A percentile compares a stretch with the other conserved stretches of the same genome.
These are phyloP conservation scores for Ips typographus DNA, from an alignment of 1,140 invertebrate genomes.

Conservation along the genomic window DNA sequence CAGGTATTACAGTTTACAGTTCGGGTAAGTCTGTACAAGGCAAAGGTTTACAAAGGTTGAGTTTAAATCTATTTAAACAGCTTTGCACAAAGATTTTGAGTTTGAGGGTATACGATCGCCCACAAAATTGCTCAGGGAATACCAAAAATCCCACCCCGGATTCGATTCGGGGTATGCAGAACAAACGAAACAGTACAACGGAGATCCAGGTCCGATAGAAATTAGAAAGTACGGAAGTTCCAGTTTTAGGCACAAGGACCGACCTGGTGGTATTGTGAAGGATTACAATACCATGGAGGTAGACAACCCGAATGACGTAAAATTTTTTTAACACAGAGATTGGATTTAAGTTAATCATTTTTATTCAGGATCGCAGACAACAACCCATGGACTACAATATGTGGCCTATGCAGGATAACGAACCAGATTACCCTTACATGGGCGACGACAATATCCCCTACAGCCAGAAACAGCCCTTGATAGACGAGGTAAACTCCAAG, in stretches of 20 bases:
- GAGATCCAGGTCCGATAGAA: conserved; percentile 29
- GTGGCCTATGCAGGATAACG: no score
- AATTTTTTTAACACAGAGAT: background rate
- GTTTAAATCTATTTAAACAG: background rate
- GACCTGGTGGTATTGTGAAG: conserved; percentile 39
- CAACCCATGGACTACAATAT: no score
- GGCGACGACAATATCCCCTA: conserved; percentile 38
- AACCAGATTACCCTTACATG: conserved; percentile 1
- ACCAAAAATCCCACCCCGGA: conserved; percentile 43
- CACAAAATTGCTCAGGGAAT: conserved; percentile 51
- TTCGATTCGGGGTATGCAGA: background rate
- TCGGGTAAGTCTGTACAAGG: conserved; percentile 55
- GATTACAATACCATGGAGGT: conserved; percentile 26
- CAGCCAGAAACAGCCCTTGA: conserved; percentile 38
- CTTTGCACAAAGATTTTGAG: background rate
- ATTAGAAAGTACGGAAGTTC: conserved; percentile 44
- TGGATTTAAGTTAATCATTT: no score
- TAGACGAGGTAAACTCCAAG: conserved; percentile 27
- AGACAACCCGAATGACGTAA: background rate
- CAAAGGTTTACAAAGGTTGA: background rate
- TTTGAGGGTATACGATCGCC: conserved; percentile 51
- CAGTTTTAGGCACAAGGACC: conserved; percentile 46
- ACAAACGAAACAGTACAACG: no score
- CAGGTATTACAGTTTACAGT: conserved; percentile 69
- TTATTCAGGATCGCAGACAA: no score